phyloP scores from a whole-genome alignment of 2,888 invertebrate genomes.

The Aricia artaxerxes region DNA sequence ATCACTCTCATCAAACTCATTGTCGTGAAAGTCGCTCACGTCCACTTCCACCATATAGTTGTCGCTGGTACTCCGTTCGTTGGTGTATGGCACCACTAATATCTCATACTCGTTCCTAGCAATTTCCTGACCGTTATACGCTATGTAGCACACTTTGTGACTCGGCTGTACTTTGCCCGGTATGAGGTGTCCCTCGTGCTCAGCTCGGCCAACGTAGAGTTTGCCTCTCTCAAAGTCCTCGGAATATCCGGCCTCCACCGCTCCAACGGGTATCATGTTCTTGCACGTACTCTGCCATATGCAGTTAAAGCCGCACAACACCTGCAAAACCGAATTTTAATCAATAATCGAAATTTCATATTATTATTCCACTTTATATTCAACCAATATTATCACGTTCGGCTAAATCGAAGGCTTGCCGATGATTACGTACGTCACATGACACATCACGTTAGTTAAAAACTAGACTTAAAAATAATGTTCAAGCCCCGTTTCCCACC shows the following conservation, averaged over 20 bases:
- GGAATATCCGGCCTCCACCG: conserved; percentile 82
- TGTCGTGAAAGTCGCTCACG: conserved; percentile 1
- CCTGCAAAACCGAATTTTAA: conserved; percentile 48
- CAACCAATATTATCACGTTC: no score
- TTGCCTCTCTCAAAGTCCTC: conserved; percentile 54
- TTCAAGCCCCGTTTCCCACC: no score
- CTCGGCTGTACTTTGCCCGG: conserved; percentile 87
- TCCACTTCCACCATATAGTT: conserved; percentile 23
- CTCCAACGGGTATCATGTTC: conserved; percentile 84
- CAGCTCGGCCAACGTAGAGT: conserved; percentile 38
- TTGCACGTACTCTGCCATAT: conserved; percentile 78
- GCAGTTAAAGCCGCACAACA: conserved; percentile 61
- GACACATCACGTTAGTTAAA: no score
- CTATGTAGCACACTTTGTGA: conserved; percentile 87
- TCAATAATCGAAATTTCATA: neutral
- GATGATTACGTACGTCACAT: no score
- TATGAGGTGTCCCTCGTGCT: conserved; percentile 81
- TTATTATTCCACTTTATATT: no score
- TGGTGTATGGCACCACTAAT: conserved; percentile 42
- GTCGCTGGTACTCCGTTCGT: conserved; percentile 9
- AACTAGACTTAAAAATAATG: no score
- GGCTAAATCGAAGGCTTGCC: no score
- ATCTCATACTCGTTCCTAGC: conserved; percentile 49
- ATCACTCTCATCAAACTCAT: conserved; percentile 9
- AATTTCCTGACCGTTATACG: conserved; percentile 65